Evolutionary conservation across 2,113 vertebrate species (phyloP), one percentile per base, ranked within the genome.

Genomic region (Pholis gunnellus): DNA sequence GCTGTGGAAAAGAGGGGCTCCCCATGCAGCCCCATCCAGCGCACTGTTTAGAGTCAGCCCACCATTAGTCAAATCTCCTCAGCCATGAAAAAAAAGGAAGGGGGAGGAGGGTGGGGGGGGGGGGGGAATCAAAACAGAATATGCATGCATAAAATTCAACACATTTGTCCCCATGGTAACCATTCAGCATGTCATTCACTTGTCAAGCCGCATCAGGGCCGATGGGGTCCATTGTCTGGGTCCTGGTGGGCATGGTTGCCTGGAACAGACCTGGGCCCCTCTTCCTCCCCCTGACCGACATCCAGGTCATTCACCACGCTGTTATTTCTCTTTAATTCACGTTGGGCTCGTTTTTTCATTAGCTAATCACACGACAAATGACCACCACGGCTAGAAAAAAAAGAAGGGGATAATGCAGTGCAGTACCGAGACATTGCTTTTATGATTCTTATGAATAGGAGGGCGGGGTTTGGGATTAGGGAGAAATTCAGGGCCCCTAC

Each of bases 141-240:
- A 97, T 97, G 96, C 98, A 98, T 99, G 97, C 97, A 99, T 99
- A 99, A 98, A 97, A 97, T 96, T 91, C 94, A 94, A 97, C 97
- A 97, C 97, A 98, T 98, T 99, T 98, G 97, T 99, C 97, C 91
- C 97, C 96, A 98, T 97, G 96, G 97, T 91, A 97, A 99, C 98
- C 96, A 97, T 98, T 99, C 97, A 98, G 96, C 95, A 96, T 97
- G 97, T 98, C 97, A 97, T 98, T 98, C 97, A 97, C 96, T 96
- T 98, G 98, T 99, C 98, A 99, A 97, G 96, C 96, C 94, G 95
- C 96, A 99, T 99, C 97, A 99, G 97, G 95, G 96, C 95, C 96
- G 96, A 99, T 95, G 97, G 96, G 97, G 96, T 96, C 96, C 95
- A 97, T 99, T 99, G 97, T 99, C 97, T 98, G 96, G 94, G 91